Evolutionary conservation across 1,140 invertebrate genomes (phyloP).

Genomic region (Trichonephila clavata): DNA sequence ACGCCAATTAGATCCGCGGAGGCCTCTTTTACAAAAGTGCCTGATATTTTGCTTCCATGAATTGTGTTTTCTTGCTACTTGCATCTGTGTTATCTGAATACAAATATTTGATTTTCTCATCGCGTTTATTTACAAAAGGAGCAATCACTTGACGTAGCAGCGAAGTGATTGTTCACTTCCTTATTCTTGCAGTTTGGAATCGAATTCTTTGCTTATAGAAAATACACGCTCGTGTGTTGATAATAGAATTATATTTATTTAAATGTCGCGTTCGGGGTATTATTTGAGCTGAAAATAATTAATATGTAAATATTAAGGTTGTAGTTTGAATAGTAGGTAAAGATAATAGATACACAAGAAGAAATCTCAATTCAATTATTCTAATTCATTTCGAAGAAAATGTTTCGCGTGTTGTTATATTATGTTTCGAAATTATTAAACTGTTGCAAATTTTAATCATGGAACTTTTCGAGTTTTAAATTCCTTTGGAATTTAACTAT

Average conservation of each 20-base stretch:
- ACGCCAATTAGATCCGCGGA: not conserved
- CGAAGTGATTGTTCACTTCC: not conserved
- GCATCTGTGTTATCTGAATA: not conserved
- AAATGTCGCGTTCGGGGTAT: not conserved
- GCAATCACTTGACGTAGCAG: not conserved
- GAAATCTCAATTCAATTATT: too few relatives aligned
- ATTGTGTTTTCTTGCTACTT: not conserved
- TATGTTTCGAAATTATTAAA: too few relatives aligned
- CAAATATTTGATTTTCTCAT: constrained; percentile 17
- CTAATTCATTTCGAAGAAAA: too few relatives aligned
- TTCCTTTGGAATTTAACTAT: too few relatives aligned
- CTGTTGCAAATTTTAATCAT: too few relatives aligned
- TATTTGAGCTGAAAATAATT: not conserved
- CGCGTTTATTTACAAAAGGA: not conserved
- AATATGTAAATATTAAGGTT: not conserved
- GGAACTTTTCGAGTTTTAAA: too few relatives aligned
- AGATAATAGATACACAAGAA: too few relatives aligned
- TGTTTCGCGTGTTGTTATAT: too few relatives aligned
- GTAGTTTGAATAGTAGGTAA: too few relatives aligned
- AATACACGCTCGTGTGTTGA: not conserved
- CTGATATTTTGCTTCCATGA: not conserved
- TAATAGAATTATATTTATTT: not conserved
- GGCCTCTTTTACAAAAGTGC: not conserved
- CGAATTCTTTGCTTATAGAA: not conserved
- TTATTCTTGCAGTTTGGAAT: not conserved